Conservation (phyloP, 1,140 invertebrate species). For the Saccostrea glomerata region DNA sequence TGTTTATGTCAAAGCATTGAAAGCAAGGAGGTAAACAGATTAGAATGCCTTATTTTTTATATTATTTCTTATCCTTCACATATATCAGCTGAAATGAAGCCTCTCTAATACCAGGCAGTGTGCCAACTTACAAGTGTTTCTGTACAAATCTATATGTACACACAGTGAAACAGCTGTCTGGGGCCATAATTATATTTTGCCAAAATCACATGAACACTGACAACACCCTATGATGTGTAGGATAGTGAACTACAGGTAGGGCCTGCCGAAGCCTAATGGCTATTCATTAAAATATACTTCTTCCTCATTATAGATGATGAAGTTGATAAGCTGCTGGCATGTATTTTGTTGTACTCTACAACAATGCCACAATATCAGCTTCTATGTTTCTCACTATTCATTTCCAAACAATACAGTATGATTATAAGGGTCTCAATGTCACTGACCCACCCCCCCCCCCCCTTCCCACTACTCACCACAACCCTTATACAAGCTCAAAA, state of each 20-base stretch:
- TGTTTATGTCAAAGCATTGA: neutral
- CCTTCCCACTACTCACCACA: no score
- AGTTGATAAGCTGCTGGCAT: neutral
- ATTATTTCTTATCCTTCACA: constrained; percentile 1
- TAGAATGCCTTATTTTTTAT: neutral
- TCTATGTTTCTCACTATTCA: neutral
- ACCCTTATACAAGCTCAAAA: no score
- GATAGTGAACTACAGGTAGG: neutral
- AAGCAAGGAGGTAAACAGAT: neutral
- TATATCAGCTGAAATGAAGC: constrained; percentile 28
- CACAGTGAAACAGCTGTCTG: constrained; percentile 2
- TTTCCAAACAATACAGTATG: neutral
- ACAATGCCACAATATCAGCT: neutral
- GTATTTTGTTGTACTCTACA: neutral
- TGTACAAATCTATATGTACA: constrained; percentile 24
- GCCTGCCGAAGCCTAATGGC: neutral
- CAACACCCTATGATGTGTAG: neutral
- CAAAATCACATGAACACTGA: neutral
- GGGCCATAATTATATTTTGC: neutral
- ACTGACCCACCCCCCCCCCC: no score
- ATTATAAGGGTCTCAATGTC: no score
- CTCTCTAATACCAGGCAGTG: neutral
- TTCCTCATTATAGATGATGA: constrained; percentile 1
- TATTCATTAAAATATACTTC: constrained; percentile 7
- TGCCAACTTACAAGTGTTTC: constrained; percentile 26